Conservation (phyloP, 2,888 invertebrate genomes). For the Brachyptera risi region DNA sequence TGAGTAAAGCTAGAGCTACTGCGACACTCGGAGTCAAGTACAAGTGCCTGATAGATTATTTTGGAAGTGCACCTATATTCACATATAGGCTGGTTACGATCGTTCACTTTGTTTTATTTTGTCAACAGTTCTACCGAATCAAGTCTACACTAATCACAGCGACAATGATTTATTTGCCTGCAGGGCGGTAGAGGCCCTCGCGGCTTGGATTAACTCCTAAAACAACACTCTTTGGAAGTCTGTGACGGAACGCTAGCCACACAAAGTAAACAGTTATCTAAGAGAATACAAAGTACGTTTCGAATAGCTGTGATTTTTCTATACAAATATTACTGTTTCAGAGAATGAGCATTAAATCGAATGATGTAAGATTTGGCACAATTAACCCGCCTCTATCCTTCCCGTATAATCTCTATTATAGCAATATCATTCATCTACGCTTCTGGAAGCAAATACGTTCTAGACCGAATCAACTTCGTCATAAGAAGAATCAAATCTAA, state of each 20-base stretch:
- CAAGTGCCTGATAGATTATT: not conserved
- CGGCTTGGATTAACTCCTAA: conserved; percentile 20
- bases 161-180: conserved; percentile 31
- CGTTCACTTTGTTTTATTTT: not conserved
- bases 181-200: not conserved
- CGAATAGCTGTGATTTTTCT: conserved; percentile 7
- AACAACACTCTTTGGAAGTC: conserved; percentile 30
- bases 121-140: too few relatives aligned
- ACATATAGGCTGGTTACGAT: not conserved
- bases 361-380: conserved; percentile 32
- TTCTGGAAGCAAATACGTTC: not conserved
- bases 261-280: not conserved
- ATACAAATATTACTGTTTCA: conserved; percentile 17
- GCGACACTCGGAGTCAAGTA: too few relatives aligned
- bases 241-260: conserved; percentile 26
- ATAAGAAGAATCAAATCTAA: not conserved
- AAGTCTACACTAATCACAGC: conserved; percentile 32
- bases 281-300: not conserved
- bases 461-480: not conserved
- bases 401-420: too few relatives aligned
- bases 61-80: not conserved
- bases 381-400: too few relatives aligned
- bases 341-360: conserved; percentile 30
- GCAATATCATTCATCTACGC: conserved; percentile 2
- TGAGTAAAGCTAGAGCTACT: too few relatives aligned